Evolutionary conservation across 2,113 vertebrate genomes (phyloP), one percentile per base, ranked within the genome.

Genomic region (Sapajus apella): DNA sequence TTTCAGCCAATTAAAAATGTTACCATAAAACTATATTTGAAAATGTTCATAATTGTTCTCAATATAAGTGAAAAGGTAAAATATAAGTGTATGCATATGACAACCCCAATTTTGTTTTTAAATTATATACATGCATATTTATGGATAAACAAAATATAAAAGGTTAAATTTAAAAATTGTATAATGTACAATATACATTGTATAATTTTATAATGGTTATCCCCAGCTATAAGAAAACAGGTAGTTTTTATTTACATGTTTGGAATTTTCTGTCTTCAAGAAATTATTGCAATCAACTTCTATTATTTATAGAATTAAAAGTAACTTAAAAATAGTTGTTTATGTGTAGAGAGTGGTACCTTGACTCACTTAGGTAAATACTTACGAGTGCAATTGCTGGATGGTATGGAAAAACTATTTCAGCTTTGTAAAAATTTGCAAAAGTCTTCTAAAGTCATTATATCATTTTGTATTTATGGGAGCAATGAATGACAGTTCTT

Each of bases 111-210:
- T 79, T 93, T 93, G 4, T 90, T 73, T 76, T 89, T 50, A 72
- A 77, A 68, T 88, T 52, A 58, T 72, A 85, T 35, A 35, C 18
- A 45, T 68, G 30, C 25, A 75, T 72, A 90, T n/a, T 68, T 79
- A 93, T n/a, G 50, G 23, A 70, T 84, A 83, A 93, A 58, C 58
- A 89, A 92, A 76, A 52, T 25, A 58, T 55, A 56, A 93, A 94
- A 86, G 18, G 23, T 7, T 55, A 75, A 96, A 52, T 6, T 13
- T 47, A 73, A 61, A 64, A 64, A 64, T 13, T 61, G 58, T 61
- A 30, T 61, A 11, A 30, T 61, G 10, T 61, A 11, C 27, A 61
- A 61, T 2, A 4, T 61, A 27, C 11, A 61, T 61, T 30, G 11
- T 61, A 27, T 70, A 64, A 91, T 18, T 86, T 1, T 89, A 70